Evolutionary conservation across 2,113 vertebrate species (phyloP).

Genomic region (Leucopternis melanops): DNA sequence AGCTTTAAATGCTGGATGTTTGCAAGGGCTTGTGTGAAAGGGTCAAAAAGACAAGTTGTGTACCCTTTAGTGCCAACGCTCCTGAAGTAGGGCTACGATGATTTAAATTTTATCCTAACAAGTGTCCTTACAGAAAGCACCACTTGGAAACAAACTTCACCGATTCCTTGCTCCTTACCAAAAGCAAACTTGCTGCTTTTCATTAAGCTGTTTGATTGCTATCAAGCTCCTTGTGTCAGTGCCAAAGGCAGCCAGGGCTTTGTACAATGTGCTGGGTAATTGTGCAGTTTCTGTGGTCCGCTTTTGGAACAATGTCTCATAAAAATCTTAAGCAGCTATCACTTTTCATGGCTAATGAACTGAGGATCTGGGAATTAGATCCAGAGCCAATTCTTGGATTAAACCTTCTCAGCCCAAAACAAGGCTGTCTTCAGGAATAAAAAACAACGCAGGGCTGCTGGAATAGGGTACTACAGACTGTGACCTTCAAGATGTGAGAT

Average conservation of each 20-base stretch:
- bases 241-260: constrained; percentile 37
- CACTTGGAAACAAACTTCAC: constrained; percentile 43
- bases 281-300: constrained; percentile 35
- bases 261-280: constrained; percentile 26
- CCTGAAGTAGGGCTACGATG: neutral
- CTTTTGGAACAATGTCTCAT: constrained; percentile 57
- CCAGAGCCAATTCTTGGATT: constrained; percentile 64
- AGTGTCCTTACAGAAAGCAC: constrained; percentile 40
- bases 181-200: constrained; percentile 49
- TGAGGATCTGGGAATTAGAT: constrained; percentile 64
- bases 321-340: constrained; percentile 65
- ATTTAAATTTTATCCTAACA: constrained; percentile 20
- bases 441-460: neutral
- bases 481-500: constrained; percentile 48
- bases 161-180: constrained; percentile 23
- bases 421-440: constrained; percentile 45
- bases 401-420: constrained; percentile 52
- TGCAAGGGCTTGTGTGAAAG: neutral
- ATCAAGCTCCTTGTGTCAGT: constrained; percentile 21
- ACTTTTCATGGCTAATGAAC: constrained; percentile 71
- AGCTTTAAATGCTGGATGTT: neutral
- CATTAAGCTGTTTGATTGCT: constrained; percentile 47
- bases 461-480: neutral
- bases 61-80: neutral
- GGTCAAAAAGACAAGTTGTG: neutral